These are phyloP conservation scores for Elysia chlorotica DNA, from an alignment of 1,140 invertebrate genomes.

Conservation along the genomic window DNA sequence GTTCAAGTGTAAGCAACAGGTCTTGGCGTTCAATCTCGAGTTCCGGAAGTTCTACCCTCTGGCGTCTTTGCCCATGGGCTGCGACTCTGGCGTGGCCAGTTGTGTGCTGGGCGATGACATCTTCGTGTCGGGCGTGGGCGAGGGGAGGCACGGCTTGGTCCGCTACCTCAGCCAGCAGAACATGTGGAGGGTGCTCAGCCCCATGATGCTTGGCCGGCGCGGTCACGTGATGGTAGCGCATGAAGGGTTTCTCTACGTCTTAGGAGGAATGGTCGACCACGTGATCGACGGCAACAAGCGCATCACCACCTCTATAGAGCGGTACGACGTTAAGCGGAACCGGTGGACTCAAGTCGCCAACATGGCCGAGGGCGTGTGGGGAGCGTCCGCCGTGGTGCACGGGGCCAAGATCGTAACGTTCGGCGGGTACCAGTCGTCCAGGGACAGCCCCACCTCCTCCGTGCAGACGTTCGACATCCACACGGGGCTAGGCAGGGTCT, in stretches of 20 bases:
- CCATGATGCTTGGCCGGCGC: constrained; percentile 35
- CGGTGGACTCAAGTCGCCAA: constrained; percentile 32
- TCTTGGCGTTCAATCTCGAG: constrained; percentile 19
- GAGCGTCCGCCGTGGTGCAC: constrained; percentile 28
- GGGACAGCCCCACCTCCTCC: constrained; percentile 26
- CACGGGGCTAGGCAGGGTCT: constrained; percentile 9
- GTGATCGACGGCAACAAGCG: constrained; percentile 24
- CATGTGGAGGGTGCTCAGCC: constrained; percentile 31
- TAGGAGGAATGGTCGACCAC: constrained; percentile 35
- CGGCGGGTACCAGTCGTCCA: constrained; percentile 32
- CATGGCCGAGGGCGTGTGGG: constrained; percentile 32
- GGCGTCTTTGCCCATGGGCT: constrained; percentile 29
- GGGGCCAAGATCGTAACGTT: constrained; percentile 36
- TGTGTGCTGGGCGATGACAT: constrained; percentile 40
- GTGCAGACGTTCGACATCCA: constrained; percentile 40
- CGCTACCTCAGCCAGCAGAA: constrained; percentile 30
- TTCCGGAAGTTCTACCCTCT: constrained; percentile 33
- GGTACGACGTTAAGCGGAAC: constrained; percentile 30
- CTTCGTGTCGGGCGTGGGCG: constrained; percentile 36
- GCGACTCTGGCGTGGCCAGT: constrained; percentile 37
- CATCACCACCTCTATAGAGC: constrained; percentile 33
- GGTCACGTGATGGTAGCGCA: constrained; percentile 38
- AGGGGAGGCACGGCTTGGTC: constrained; percentile 30
- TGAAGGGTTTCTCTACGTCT: constrained; percentile 28
- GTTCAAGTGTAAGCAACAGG: constrained; percentile 18